phyloP scores from a whole-genome alignment of 1,140 invertebrate genomes.

The Rhagoletis pomonella region DNA sequence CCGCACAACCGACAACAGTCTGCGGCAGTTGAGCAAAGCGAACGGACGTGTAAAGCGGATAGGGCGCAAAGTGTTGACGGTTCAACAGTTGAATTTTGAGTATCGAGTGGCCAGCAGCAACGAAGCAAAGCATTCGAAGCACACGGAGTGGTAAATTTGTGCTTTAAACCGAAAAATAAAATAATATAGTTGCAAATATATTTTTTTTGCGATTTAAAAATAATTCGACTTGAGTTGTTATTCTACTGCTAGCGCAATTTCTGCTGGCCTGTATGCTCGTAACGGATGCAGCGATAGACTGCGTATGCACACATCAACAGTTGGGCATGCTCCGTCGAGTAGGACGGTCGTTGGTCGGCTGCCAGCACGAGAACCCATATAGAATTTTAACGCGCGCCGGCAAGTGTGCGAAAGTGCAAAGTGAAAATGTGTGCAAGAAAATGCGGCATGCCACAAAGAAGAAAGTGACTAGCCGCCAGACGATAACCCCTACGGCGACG shows the following conservation, averaged over 20 bases:
- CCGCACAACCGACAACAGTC: constrained; percentile 51
- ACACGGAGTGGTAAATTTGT: background rate
- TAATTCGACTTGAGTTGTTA: background rate
- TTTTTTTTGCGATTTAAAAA: background rate
- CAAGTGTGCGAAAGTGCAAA: background rate
- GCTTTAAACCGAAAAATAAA: background rate
- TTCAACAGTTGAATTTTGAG: background rate
- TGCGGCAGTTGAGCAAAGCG: constrained; percentile 54
- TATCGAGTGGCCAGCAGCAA: background rate
- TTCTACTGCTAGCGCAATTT: background rate
- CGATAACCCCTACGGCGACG: background rate
- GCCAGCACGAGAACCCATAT: constrained; percentile 24
- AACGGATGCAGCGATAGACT: background rate
- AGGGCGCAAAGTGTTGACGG: background rate
- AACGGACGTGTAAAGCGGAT: background rate
- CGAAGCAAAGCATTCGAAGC: background rate
- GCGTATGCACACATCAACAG: constrained; percentile 51
- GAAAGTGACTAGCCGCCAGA: constrained; percentile 41
- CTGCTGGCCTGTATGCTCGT: background rate
- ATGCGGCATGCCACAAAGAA: constrained; percentile 21
- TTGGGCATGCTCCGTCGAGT: constrained; percentile 62
- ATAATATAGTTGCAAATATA: constrained; percentile 6
- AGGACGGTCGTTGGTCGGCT: constrained; percentile 59
- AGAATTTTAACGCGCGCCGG: background rate
- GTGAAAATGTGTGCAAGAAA: constrained; percentile 50